Conservation (phyloP, 2,113 vertebrate genomes). For the Porphyrio hochstetteri region DNA sequence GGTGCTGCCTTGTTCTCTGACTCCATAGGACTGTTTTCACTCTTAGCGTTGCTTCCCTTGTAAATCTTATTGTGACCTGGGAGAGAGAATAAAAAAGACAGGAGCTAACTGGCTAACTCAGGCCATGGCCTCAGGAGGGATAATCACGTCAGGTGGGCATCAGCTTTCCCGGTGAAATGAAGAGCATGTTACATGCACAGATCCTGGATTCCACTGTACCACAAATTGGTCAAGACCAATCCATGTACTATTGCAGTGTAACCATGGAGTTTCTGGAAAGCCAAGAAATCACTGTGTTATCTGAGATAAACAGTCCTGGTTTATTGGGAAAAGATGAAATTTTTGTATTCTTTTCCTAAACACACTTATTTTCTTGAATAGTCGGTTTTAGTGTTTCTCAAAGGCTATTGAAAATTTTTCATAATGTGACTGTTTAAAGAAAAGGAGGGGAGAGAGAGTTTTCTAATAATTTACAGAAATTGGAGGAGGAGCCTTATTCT, state of each 20-base stretch:
- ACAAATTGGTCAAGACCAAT: not conserved
- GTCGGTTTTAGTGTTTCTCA: not conserved
- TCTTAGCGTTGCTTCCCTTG: not conserved
- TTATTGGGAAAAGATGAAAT: not conserved
- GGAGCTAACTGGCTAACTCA: not conserved
- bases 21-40: not conserved
- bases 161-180: not conserved
- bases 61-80: not conserved
- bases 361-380: not conserved
- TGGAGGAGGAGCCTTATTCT: not conserved
- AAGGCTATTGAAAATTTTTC: not conserved
- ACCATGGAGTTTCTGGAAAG: not conserved
- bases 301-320: not conserved
- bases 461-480: not conserved
- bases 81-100: not conserved
- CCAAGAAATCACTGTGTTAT: not conserved
- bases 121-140: not conserved
- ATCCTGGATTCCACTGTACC: not conserved
- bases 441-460: fast-evolving
- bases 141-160: not conserved
- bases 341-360: not conserved
- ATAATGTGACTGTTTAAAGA: not conserved
- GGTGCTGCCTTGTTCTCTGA: not conserved
- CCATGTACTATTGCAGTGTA: not conserved
- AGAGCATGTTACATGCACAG: not conserved